Conservation (phyloP, 2,797 vertebrate genomes). For the Mormyrops attenuatus region DNA sequence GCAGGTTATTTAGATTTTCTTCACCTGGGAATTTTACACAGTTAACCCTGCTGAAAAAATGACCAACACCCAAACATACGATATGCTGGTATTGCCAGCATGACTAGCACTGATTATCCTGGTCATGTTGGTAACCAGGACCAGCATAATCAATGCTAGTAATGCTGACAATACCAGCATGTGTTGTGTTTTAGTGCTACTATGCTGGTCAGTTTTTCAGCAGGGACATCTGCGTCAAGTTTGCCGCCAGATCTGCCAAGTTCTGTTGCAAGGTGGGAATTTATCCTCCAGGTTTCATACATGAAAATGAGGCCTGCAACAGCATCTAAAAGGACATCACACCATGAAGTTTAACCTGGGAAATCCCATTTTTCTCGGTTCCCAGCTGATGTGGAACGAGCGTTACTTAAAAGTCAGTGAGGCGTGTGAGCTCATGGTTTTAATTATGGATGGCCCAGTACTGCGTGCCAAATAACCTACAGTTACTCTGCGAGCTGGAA, state of each 20-base stretch:
- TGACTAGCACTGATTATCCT: no score
- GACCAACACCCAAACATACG: neutral
- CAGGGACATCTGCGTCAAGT: neutral
- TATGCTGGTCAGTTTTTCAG: neutral
- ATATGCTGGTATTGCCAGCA: no score
- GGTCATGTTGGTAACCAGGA: neutral
- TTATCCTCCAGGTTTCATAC: slow-evolving; percentile 31
- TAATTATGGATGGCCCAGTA: slow-evolving; percentile 60
- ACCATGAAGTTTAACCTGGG: neutral
- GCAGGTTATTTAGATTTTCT: neutral
- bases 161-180: neutral
- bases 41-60: no score
- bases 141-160: neutral
- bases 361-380: slow-evolving; percentile 17
- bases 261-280: neutral
- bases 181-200: neutral
- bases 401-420: slow-evolving; percentile 33
- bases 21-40: neutral
- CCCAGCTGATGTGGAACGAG: slow-evolving; percentile 41
- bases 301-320: slow-evolving; percentile 17
- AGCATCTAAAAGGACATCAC: neutral
- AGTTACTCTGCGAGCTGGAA: slow-evolving; percentile 49
- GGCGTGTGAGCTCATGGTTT: slow-evolving; percentile 55
- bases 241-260: neutral
- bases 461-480: slow-evolving; percentile 47